Conservation (phyloP, 2,888 invertebrate species). For the Drosophila birchii region DNA sequence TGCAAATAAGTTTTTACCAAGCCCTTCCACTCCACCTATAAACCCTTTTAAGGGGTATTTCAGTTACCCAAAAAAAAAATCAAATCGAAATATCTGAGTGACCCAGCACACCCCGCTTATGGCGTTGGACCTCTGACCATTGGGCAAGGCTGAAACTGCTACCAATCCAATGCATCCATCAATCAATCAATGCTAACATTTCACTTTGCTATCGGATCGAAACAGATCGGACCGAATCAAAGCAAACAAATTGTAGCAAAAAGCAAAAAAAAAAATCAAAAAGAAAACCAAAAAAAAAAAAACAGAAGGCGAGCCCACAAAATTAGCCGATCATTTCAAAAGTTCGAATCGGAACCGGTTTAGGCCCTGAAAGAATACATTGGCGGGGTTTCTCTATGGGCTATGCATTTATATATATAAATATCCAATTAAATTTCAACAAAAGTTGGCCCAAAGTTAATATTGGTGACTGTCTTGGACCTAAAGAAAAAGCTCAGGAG, state of each 20-base stretch:
- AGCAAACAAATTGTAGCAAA: constrained; percentile 39
- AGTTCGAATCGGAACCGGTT: constrained; percentile 19
- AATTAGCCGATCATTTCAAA: constrained; percentile 7
- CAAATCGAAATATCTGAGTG: constrained; percentile 46
- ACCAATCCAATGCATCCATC: constrained; percentile 41
- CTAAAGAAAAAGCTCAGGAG: constrained; percentile 7
- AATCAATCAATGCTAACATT: constrained; percentile 44
- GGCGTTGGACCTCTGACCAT: constrained; percentile 40
- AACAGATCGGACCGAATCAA: constrained; percentile 18
- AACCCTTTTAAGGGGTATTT: not conserved
- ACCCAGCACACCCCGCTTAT: constrained; percentile 43
- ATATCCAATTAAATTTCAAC: not conserved
- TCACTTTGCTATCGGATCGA: constrained; percentile 32
- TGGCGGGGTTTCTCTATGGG: not conserved
- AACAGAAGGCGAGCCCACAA: constrained; percentile 9
- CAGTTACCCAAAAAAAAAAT: not conserved
- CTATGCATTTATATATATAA: not conserved
- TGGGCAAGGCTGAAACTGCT: constrained; percentile 38
- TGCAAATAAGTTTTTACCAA: not conserved
- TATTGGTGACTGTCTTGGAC: constrained; percentile 22
- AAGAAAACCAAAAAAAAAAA: not conserved
- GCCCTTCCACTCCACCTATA: not conserved
- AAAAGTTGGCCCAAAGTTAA: constrained; percentile 3
- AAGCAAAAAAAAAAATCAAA: not conserved
- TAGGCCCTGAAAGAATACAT: not conserved